These are phyloP conservation scores for Mercenaria mercenaria DNA, from an alignment of 1,140 invertebrate genomes.

Conservation along the genomic window DNA sequence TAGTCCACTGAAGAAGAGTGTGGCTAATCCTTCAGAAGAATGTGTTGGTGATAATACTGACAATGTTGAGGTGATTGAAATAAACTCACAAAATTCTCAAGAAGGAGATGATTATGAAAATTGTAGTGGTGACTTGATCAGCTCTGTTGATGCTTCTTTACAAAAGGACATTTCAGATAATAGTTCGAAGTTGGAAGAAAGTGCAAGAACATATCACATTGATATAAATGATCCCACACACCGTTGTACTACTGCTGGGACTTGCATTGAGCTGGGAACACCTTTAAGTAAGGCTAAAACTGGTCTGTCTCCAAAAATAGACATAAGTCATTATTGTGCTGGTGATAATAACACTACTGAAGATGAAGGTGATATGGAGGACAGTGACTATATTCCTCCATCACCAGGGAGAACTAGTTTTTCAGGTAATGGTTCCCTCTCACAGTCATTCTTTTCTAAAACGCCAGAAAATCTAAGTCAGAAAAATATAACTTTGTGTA, in stretches of 20 bases:
- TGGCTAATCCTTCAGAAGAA: neutral
- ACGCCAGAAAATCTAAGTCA: neutral
- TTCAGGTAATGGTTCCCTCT: neutral
- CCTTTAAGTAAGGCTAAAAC: too few species aligned
- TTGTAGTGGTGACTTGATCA: too few species aligned
- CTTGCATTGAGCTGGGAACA: too few species aligned
- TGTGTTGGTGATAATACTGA: neutral
- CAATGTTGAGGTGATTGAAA: conserved; percentile 30
- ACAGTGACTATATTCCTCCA: conserved; percentile 14
- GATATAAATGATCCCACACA: too few species aligned
- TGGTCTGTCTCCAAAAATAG: too few species aligned
- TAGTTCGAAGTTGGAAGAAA: too few species aligned
- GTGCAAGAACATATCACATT: too few species aligned
- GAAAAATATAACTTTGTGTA: too few species aligned
- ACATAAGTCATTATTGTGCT: too few species aligned
- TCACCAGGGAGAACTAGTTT: neutral
- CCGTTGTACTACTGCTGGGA: too few species aligned
- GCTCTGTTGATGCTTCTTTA: neutral
- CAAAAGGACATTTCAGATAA: neutral
- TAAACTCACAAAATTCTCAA: conserved; percentile 16
- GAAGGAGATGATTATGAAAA: neutral
- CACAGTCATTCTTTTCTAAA: conserved; percentile 4
- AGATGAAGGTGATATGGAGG: neutral
- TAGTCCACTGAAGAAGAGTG: neutral
- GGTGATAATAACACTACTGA: too few species aligned